These are phyloP conservation scores for Pangasius sanitwongsei DNA, from an alignment of 2,797 vertebrate species.

Conservation along the genomic window DNA sequence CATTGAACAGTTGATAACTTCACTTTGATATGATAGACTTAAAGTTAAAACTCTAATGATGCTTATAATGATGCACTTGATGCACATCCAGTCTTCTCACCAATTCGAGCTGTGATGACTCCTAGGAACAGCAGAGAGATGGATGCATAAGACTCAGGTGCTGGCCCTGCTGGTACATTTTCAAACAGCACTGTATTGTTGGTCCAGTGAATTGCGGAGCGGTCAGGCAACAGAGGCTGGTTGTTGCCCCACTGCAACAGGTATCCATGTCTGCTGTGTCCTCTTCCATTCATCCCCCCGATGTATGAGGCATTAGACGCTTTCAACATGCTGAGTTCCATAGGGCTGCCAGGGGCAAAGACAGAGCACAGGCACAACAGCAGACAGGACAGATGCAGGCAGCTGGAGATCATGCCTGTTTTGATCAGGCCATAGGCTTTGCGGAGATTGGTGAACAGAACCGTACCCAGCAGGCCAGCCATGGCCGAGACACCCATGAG, in stretches of 20 bases:
- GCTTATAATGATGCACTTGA: not conserved
- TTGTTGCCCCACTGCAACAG: slow-evolving; percentile 74
- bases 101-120: slow-evolving; percentile 80
- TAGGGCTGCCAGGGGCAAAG: slow-evolving; percentile 82
- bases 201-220: slow-evolving; percentile 84
- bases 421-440: slow-evolving; percentile 77
- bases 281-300: slow-evolving; percentile 65
- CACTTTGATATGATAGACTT: not conserved
- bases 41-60: not conserved
- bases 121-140: slow-evolving; percentile 81
- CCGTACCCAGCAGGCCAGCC: slow-evolving; percentile 78
- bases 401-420: slow-evolving; percentile 81
- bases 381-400: slow-evolving; percentile 79
- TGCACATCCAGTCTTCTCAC: slow-evolving; percentile 64
- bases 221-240: slow-evolving; percentile 79
- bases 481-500: slow-evolving; percentile 79
- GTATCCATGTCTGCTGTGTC: slow-evolving; percentile 56
- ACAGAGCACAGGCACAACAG: slow-evolving; percentile 81
- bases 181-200: slow-evolving; percentile 83
- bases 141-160: slow-evolving; percentile 78
- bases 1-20: not conserved
- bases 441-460: slow-evolving; percentile 80
- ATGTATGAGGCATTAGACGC: slow-evolving; percentile 67
- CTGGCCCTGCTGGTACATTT: slow-evolving; percentile 70
- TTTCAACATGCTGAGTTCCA: slow-evolving; percentile 75